Evolutionary conservation across 1,140 invertebrate genomes (phyloP).

Genomic region (Hyposmocoma kahamanoa): DNA sequence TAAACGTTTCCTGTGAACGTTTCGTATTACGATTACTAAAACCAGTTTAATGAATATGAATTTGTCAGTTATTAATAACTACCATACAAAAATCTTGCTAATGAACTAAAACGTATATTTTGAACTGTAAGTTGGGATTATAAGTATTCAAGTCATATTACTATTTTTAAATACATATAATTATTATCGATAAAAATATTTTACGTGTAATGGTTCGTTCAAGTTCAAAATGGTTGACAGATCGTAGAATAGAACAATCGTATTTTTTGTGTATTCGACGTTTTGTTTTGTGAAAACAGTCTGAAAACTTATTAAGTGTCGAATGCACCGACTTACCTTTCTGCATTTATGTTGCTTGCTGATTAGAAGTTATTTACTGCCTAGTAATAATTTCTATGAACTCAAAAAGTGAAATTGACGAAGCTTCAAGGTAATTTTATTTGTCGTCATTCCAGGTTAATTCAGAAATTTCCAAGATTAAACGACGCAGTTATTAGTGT

Average conservation of each 20-base stretch:
- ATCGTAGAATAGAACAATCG: slow-evolving; percentile 32
- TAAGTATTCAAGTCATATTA: no score
- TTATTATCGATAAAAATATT: no score
- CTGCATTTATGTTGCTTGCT: slow-evolving; percentile 36
- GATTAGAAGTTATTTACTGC: slow-evolving; percentile 37
- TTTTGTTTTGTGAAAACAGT: slow-evolving; percentile 44
- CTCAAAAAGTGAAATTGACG: slow-evolving; percentile 71
- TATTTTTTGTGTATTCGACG: slow-evolving; percentile 46
- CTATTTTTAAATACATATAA: no score
- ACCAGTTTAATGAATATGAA: no score
- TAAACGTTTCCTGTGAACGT: no score
- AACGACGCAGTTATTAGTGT: slow-evolving; percentile 8
- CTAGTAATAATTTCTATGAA: slow-evolving; percentile 67
- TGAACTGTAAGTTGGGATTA: no score
- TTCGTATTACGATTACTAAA: no score
- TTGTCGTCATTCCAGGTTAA: background rate
- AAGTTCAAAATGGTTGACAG: slow-evolving; percentile 48
- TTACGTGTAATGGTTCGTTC: slow-evolving; percentile 17
- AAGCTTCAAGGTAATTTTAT: slow-evolving; percentile 71
- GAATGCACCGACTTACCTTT: slow-evolving; percentile 31
- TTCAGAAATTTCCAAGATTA: slow-evolving; percentile 17
- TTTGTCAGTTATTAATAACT: no score
- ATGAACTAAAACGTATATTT: no score
- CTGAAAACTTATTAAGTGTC: slow-evolving; percentile 21
- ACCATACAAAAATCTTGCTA: no score